Base-by-base conservation (phyloP, 37 sponge, comb jelly and placozoan species). In the Diacarnus erythraeanus region DNA sequence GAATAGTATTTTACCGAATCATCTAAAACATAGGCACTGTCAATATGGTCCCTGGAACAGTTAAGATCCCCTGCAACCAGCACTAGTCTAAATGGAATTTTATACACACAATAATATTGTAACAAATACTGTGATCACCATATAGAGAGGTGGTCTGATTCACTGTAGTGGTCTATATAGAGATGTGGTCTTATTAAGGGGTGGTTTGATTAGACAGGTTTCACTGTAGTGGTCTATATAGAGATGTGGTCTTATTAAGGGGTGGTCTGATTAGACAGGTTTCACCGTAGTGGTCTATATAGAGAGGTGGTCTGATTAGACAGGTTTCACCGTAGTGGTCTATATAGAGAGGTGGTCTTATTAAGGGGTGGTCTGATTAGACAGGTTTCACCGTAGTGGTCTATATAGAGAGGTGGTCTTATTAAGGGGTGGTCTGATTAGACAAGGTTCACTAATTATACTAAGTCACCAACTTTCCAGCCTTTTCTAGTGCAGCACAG, bases 1-100 rank as follows among this genome's bases (percentile, higher is more conserved):
- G n/a, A n/a, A n/a, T n/a, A n/a, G n/a, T n/a, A n/a, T n/a, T 86
- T 73, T 37, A 85, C 90, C 9, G 86, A 78, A 35, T 84, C 84
- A 0, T 92, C 92, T 36, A 72, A 54, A 1, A 74, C 41, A 42
- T 83, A 80, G 0, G 92, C 88, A 80, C 85, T 82, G 89, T 93
- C 93, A 56, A 85, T 77, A 26, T 31, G 34, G 29, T 72, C 76
- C 27, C 77, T 71, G 25, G 77, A 75, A 42, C 84, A 87, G 83
- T 94, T 94, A 39, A 94, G 29, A 47, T 94, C 94, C 43, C 94
- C 94, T 0, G 78, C 79, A 26, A 83, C 81, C 3, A 94, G 37
- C 26, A 94, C 87, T 29, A 42, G 31, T 78, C 94, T 93, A 69
- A 12, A 41, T 27, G 27, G 40, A 27, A 34, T 39, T 39, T 34